Evolutionary conservation across 2,888 invertebrate species (phyloP).

Genomic region (Volucella bombylans): DNA sequence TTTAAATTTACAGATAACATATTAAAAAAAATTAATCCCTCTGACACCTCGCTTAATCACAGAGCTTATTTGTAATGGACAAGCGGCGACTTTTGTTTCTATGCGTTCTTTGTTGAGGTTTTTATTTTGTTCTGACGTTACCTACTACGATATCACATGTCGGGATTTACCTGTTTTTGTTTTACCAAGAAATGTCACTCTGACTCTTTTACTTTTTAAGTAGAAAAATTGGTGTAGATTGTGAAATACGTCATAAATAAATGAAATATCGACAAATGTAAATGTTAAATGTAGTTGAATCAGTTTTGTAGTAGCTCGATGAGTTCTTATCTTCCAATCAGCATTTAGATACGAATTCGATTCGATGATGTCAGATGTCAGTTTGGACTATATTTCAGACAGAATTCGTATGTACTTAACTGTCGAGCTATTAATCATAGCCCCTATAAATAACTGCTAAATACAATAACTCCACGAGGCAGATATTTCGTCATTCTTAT

Average conservation of each 20-base stretch:
- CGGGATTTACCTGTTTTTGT: not conserved
- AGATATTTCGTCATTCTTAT: too few species aligned
- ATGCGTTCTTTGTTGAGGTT: not conserved
- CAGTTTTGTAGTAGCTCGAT: not conserved
- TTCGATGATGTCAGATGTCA: too few species aligned
- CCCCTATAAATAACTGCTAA: too few species aligned
- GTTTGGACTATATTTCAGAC: too few species aligned
- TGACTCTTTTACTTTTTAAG: not conserved
- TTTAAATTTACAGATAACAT: conserved; percentile 11
- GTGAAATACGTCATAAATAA: not conserved
- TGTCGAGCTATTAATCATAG: too few species aligned
- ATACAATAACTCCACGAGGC: too few species aligned
- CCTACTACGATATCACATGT: not conserved
- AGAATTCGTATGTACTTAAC: too few species aligned
- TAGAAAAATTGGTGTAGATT: not conserved
- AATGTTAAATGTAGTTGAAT: not conserved
- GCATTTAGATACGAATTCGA: too few species aligned
- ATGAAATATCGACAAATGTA: not conserved
- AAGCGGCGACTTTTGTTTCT: not conserved
- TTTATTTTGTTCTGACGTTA: not conserved
- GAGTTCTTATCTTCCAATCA: too few species aligned
- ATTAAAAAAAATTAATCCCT: conserved; percentile 1
- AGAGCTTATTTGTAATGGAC: conserved; percentile 1
- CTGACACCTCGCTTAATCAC: conserved; percentile 21
- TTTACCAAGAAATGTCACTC: too few species aligned